Base-by-base conservation (phyloP, 92 coral and sea anemone genomes). In the Nematostella vectensis region DNA sequence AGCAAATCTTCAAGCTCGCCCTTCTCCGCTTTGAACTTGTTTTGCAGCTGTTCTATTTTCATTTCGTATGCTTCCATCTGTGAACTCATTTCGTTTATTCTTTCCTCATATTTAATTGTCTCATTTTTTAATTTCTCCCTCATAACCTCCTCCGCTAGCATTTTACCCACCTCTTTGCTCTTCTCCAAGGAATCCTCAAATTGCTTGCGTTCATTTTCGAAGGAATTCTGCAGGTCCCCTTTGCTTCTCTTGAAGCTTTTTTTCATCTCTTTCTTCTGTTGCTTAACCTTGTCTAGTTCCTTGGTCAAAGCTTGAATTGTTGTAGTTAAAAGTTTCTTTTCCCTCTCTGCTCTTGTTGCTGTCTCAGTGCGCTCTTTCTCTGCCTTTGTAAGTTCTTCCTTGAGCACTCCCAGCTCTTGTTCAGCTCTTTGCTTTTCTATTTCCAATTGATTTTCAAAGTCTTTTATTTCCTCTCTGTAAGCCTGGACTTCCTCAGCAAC, bases 211-310 rank as follows among this genome's bases (percentile, higher is more conserved):
- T 85, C 95, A 23, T 76, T 74, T 52, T 80, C 88, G 31, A 72
- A 64, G 1, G 70, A 69, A 21, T 75, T 76, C 21, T 85, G 79
- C 65, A 85, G 54, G 20, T 76, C 68, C 21, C 72, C 72, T 55
- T 63, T 77, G 11, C 79, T 84, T 23, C 71, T 76, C 57, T 78
- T 85, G 65, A 73, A 76, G 58, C 67, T 78, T 68, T 74, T 85
- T 50, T 78, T 81, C 12, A 89, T 47, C n/a, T 89, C 97, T 40
- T 73, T 74, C 28, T 75, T 79, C 50, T 85, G 87, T 48, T 89
- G 95, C 53, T 77, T 81, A n/a, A 62, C 71, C 29, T 84, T 89
- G 13, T 69, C 88, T 23, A 89, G 68, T 29, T 89, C 97, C 57
- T 79, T 86, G 11, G 72, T 74, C 63, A 89, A 63, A 3, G 89